Conservation (phyloP, 2,888 invertebrate species). For the Actias luna region DNA sequence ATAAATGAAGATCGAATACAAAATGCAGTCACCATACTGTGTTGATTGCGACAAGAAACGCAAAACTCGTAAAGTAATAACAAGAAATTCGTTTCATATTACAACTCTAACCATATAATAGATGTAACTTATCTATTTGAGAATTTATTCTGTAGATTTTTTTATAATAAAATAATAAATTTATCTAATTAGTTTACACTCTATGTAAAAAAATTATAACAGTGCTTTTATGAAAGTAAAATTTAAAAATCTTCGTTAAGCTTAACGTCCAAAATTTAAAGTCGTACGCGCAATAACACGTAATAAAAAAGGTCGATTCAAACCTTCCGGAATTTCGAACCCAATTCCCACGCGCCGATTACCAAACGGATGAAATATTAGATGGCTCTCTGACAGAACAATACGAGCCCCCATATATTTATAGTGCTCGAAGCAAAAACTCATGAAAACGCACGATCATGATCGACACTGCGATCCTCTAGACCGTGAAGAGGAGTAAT, state of each 20-base stretch:
- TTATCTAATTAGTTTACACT: too few species aligned
- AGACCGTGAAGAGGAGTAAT: background rate
- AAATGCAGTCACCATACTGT: background rate
- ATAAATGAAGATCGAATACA: background rate
- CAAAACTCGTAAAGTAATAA: too few species aligned
- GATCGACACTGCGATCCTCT: background rate
- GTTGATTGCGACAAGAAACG: background rate
- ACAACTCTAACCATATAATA: conserved; percentile 10
- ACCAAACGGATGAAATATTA: conserved; percentile 31
- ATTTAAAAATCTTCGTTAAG: too few species aligned
- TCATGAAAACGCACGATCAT: conserved; percentile 15
- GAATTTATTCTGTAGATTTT: background rate
- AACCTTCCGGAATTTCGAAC: conserved; percentile 55
- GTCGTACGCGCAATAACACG: background rate
- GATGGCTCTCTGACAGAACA: conserved; percentile 46
- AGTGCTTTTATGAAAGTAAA: too few species aligned
- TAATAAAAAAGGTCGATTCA: conserved; percentile 37
- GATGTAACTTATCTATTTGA: conserved; percentile 1
- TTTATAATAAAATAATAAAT: too few species aligned
- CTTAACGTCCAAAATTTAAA: background rate
- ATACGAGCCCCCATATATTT: conserved; percentile 43
- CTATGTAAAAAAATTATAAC: too few species aligned
- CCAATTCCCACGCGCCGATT: conserved; percentile 44
- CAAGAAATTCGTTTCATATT: background rate
- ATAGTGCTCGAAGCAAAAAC: conserved; percentile 39